Base-by-base conservation (phyloP, 1,140 invertebrate genomes). In the Calliphora vicina region DNA sequence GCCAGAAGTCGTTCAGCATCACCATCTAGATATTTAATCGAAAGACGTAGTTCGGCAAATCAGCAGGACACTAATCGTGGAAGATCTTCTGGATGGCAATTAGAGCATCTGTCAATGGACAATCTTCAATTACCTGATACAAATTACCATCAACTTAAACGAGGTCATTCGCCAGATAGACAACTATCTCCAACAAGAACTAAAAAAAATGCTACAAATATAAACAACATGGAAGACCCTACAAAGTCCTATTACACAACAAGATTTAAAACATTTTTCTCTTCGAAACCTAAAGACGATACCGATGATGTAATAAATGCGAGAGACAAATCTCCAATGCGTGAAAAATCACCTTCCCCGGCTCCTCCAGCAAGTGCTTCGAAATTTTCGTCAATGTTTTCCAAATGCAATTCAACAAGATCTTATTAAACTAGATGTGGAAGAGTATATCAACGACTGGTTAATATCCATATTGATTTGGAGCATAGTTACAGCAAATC, bases 221-320 rank as follows among this genome's bases (percentile, higher is more conserved):
- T 1, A 25, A 87, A 17, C 84, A 85, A 26, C 84, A 86, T 84
- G 0, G 88, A 89, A 71, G 85, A 78, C 42, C 0, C 29, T 5
- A 20, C 85, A 0, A 89, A 88, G 27, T 83, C 84, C 72, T 84
- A 87, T 13, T 90, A 90, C 26, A 82, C 87, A 15, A 86, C 88
- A 17, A 86, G 87, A 0, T 85, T 90, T 17, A 90, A 89, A 84
- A 87, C 86, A 0, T 88, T 90, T 85, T 89, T 90, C 67, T 82
- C 73, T 5, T 84, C 86, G 0, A 88, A 88, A 67, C 71, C 76
- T 8, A 71, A 43, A 25, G 61, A 42, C 5, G 76, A 73, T 35
- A 27, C 8, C 1, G 45, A 20, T 67, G 82, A 42, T 15, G 13
- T 17, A 17, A 6, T n/a, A 15, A 17, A 57, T n/a, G 50, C n/a